These are phyloP conservation scores for Pseudorhiza aurosa DNA, from an alignment of 30 jellyfish, hydroid and myxozoan genomes.

Conservation along the genomic window DNA sequence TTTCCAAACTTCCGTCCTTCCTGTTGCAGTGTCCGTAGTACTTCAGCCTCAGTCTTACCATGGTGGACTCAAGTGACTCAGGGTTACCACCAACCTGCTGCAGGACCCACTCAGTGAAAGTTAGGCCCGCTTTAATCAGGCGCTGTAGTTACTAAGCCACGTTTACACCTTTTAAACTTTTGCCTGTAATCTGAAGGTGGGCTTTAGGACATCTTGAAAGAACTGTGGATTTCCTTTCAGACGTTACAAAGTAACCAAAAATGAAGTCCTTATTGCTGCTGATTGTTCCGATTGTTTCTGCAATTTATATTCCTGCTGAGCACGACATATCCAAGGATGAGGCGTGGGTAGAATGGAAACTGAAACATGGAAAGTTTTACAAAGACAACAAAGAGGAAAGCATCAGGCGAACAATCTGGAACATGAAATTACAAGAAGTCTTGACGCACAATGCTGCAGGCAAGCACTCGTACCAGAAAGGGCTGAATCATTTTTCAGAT, in stretches of 20 bases:
- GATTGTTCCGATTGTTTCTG: slow-evolving; percentile 55
- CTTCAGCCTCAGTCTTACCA: no score
- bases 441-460: slow-evolving; percentile 68
- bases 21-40: no score
- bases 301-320: slow-evolving; percentile 36
- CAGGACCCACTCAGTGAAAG: no score
- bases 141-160: no score
- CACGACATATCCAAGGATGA: slow-evolving; percentile 62
- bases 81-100: no score
- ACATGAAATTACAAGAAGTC: slow-evolving; percentile 64
- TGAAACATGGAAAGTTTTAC: slow-evolving; percentile 76
- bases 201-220: no score
- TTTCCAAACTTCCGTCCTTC: no score
- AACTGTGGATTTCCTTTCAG: no score
- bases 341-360: slow-evolving; percentile 90
- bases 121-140: no score
- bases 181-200: no score
- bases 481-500: slow-evolving; percentile 89
- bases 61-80: no score
- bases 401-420: slow-evolving; percentile 76
- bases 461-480: slow-evolving; percentile 61
- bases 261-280: slow-evolving; percentile 43
- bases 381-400: slow-evolving; percentile 68
- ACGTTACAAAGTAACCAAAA: not conserved
- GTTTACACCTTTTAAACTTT: no score